Base-by-base conservation (phyloP, 2,888 invertebrate species). In the Schizaphis graminum region DNA sequence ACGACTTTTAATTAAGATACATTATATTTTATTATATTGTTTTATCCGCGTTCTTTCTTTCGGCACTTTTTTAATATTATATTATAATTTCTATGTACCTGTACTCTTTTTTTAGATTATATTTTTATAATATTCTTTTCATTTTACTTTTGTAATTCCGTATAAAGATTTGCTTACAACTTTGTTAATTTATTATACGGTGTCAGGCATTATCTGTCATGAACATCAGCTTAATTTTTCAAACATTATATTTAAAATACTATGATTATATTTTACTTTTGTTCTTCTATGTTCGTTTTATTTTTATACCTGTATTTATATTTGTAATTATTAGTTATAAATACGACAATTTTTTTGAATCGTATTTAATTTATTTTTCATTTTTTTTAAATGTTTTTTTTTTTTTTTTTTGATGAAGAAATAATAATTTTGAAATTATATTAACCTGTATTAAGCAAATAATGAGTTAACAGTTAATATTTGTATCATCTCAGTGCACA, bases 11-110 rank as follows among this genome's bases (percentile, higher is more conserved):
- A 61, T 61, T 86, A 47, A 91, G 24, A 13, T 28, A 56, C 41
- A 44, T 56, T 44, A 16, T 41, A 13, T 53, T 35, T 44, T 91
- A 49, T 53, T 67, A 8, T 87, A 87, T 67, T 87, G 47, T 92
- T 41, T 90, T n/a, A 90, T 35, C 77, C 26, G 61, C 86, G 35
- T 53, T 88, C 41, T 88, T 92, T 53, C 35, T 67, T 57, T 41
- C 41, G 47, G 67, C 67, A 88, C 67, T 92, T 88, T 67, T 67
- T 47, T 86, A 41, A 35, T 77, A 77, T 24, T 21, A 77, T 77
- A 35, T 35, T 8, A 35, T 77, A 35, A 77, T 77, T 35, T 77
- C 77, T 77, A 21, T 77, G 77, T 35, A 77, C 77, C 77, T 77
- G 77, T 77, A 77, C 35, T 21, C 21, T 77, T 77, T 35, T 21